phyloP scores from a whole-genome alignment of 2,888 invertebrate species.

The Dasysyrphus tricinctus region DNA sequence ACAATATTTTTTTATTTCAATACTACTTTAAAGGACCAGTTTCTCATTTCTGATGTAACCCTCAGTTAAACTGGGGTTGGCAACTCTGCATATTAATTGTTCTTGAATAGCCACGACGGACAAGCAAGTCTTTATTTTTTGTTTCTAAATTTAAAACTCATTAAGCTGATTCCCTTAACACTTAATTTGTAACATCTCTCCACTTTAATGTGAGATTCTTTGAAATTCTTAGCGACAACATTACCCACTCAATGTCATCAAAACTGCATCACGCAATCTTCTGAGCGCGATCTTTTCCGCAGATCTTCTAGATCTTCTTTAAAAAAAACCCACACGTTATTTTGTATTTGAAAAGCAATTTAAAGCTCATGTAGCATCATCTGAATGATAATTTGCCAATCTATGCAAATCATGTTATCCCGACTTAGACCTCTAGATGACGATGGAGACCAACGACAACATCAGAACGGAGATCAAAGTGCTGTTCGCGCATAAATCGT shows the following conservation, averaged over 20 bases:
- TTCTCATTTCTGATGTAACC: too few species aligned
- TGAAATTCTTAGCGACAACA: slow-evolving; percentile 57
- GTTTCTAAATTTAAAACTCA: background rate
- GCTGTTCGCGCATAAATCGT: slow-evolving; percentile 67
- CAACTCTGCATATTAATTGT: too few species aligned
- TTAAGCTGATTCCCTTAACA: background rate
- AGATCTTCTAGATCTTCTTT: background rate
- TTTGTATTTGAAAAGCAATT: slow-evolving; percentile 65
- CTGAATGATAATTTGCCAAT: slow-evolving; percentile 63
- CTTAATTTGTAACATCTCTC: slow-evolving; percentile 12
- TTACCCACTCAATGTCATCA: slow-evolving; percentile 56
- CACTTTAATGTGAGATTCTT: background rate
- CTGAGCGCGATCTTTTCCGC: background rate
- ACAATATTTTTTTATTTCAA: too few species aligned
- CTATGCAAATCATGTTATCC: slow-evolving; percentile 75
- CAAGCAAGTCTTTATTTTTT: too few species aligned
- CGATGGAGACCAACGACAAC: slow-evolving; percentile 42
- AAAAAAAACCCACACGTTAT: slow-evolving; percentile 22
- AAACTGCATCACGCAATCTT: slow-evolving; percentile 42
- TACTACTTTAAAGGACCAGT: too few species aligned
- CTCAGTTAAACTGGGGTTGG: too few species aligned
- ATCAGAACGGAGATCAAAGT: slow-evolving; percentile 67
- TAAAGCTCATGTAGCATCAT: slow-evolving; percentile 64
- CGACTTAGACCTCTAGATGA: slow-evolving; percentile 10
- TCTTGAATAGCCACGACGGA: too few species aligned